These are phyloP conservation scores for Sminthurinus aureus DNA, from an alignment of 2,888 invertebrate species.

Conservation along the genomic window DNA sequence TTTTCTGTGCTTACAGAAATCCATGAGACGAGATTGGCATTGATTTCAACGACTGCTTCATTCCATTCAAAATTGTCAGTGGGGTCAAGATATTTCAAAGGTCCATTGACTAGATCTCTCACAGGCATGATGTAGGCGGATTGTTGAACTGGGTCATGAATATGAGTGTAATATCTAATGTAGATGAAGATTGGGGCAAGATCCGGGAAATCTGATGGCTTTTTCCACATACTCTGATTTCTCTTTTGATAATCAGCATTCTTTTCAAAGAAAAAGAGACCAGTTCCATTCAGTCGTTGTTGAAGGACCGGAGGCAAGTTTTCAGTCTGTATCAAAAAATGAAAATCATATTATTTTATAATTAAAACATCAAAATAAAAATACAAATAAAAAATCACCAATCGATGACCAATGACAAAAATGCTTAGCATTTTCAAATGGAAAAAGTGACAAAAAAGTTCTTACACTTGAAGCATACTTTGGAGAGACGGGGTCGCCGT, in stretches of 20 bases:
- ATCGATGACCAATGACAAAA: too few relatives aligned
- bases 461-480: background rate
- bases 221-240: slow-evolving; percentile 7
- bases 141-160: background rate
- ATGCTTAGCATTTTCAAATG: too few relatives aligned
- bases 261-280: slow-evolving; percentile 1
- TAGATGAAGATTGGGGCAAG: background rate
- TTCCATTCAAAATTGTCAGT: background rate
- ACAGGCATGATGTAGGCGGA: slow-evolving; percentile 2
- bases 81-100: background rate
- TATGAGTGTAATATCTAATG: background rate
- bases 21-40: background rate
- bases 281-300: background rate
- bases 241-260: background rate
- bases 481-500: background rate
- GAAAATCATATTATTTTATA: too few relatives aligned
- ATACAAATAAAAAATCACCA: too few relatives aligned
- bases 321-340: background rate
- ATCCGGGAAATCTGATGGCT: background rate
- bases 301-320: background rate
- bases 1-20: background rate
- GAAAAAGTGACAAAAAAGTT: too few relatives aligned
- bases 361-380: too few relatives aligned
- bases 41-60: background rate
- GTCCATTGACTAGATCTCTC: background rate